A percentile compares a stretch with the other conserved stretches of the same genome.
Conservation (phyloP, 1,140 invertebrate genomes). For the Dendrolimus kikuchii region DNA sequence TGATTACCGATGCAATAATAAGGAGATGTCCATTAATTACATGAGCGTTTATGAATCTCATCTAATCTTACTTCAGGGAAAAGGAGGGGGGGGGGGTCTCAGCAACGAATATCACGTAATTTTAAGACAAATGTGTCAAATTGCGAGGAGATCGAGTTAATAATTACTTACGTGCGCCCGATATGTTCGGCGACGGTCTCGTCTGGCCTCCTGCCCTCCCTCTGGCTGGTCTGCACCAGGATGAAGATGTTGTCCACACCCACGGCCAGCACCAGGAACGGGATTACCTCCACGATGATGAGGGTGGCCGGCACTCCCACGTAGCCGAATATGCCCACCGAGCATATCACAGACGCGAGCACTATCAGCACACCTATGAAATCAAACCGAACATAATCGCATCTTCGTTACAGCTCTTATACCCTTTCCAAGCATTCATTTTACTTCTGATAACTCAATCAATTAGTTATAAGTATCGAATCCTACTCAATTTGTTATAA, state of each 20-base stretch:
- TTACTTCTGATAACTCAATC: too few species aligned
- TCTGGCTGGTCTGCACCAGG: slow-evolving; percentile 90
- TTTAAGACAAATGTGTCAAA: too few species aligned
- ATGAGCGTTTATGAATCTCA: too few species aligned
- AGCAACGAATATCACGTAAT: too few species aligned
- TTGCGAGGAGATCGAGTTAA: not conserved
- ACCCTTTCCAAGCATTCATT: too few species aligned
- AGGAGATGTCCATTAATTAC: too few species aligned
- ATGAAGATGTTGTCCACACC: slow-evolving; percentile 99
- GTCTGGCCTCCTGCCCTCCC: slow-evolving; percentile 76
- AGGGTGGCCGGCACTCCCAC: slow-evolving; percentile 92
- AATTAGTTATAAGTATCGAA: too few species aligned
- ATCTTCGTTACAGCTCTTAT: too few species aligned
- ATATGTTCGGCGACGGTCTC: slow-evolving; percentile 91
- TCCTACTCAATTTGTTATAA: too few species aligned
- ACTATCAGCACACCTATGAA: slow-evolving; percentile 90
- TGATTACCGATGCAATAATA: too few species aligned
- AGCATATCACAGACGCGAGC: slow-evolving; percentile 90
- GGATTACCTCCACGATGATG: slow-evolving; percentile 98
- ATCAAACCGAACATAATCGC: not conserved
- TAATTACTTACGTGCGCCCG: slow-evolving; percentile 78
- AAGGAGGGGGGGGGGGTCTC: too few species aligned
- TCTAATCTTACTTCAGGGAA: too few species aligned
- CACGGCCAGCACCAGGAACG: slow-evolving; percentile 97
- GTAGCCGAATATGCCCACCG: slow-evolving; percentile 94